phyloP scores from a whole-genome alignment of 2,113 vertebrate genomes.

The Hiodon alosoides region DNA sequence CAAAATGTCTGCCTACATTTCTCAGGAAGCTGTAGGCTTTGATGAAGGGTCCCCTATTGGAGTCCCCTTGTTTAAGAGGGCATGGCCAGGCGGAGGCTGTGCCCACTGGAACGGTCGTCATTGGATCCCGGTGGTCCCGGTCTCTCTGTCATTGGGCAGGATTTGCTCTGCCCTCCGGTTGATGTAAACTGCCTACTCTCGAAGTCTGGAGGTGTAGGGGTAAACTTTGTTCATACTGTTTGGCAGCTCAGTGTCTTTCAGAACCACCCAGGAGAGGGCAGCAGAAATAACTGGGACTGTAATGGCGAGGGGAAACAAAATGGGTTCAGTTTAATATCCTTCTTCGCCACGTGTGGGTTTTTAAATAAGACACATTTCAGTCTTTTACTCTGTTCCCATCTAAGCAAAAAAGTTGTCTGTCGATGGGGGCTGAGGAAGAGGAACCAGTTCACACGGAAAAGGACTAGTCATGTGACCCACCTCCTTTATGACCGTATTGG shows the following conservation, averaged over 20 bases:
- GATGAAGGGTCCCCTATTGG: neutral
- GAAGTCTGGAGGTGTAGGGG: neutral
- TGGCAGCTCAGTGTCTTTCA: neutral
- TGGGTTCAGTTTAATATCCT: constrained; percentile 14
- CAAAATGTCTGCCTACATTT: neutral
- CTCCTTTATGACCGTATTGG: too few relatives aligned
- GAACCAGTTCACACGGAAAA: too few relatives aligned
- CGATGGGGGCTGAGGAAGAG: too few relatives aligned
- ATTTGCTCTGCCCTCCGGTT: neutral
- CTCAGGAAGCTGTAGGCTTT: neutral
- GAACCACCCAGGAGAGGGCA: neutral
- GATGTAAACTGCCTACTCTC: neutral
- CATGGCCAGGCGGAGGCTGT: neutral
- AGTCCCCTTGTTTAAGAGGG: neutral
- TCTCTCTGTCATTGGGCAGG: neutral
- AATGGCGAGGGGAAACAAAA: neutral
- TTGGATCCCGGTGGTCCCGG: neutral
- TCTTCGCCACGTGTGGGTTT: neutral
- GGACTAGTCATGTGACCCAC: too few relatives aligned
- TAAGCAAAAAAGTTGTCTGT: neutral
- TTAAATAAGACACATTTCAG: neutral
- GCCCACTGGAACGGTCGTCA: constrained; percentile 1
- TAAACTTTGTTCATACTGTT: constrained; percentile 2
- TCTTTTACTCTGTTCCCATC: neutral
- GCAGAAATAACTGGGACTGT: neutral